Base-by-base conservation (phyloP, 2,113 vertebrate species). In the Ciconia maguari region DNA sequence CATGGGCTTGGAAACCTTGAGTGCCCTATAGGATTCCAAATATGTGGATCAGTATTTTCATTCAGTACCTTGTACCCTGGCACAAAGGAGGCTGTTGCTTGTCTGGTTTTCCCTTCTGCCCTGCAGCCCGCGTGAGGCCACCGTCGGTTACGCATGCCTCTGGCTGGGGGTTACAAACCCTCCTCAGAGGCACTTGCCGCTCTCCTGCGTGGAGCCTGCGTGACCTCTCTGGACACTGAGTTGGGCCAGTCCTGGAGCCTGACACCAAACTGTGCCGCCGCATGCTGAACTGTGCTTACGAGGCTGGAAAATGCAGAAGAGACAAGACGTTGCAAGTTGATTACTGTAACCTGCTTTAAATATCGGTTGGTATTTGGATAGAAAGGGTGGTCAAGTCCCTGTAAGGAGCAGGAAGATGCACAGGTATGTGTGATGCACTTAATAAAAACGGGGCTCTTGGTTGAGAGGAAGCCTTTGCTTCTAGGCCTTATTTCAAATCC, bases 121-220 rank as follows among this genome's bases (percentile, higher is more conserved):
- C 38, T 4, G 5, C 29, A 16, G 25, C 48, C 49, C 1, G 0
- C 46, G 20, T 13, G 51, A 22, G 29, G 34, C 65, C 51, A 5
- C 17, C 30, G 3, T 20, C 0, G 0, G 18, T n/a, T 25, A 4
- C 5, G 2, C 3, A 0, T 4, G 7, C 38, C n/a, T 51, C 41
- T 17, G 41, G 26, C 46, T 41, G 62, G 68, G 52, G 30, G 34
- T 30, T 29, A 26, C 58, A 51, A 24, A 57, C 24, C 58, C 52
- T 52, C 34, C 61, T 52, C 0, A 1, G 54, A 42, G 72, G 15
- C 38, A 5, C 5, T 21, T 19, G 32, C 27, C 2, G 1, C 24
- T 79, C 19, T 38, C 20, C 30, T 41, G 11, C 36, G 24, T 14
- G 41, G 55, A 18, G 6, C 29, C n/a, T 42, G 38, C 2, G 4